Percentiles rank a stretch among this genome's conserved stretches.
Conservation (phyloP, 2,113 vertebrate genomes). For the Psettodes erumei region DNA sequence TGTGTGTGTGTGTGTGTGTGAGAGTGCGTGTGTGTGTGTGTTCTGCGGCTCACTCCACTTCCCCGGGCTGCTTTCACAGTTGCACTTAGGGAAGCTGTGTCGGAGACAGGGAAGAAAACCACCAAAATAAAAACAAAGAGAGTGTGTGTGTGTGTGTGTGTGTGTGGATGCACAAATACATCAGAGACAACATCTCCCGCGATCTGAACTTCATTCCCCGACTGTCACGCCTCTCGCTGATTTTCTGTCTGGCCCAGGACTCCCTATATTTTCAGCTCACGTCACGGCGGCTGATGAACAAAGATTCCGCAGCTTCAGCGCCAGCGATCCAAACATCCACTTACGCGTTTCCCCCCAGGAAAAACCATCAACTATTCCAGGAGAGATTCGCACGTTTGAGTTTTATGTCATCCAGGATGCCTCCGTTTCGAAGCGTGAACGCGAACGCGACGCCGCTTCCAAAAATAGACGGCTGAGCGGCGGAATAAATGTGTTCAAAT, state of each 20-base stretch:
- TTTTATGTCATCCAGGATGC: not conserved
- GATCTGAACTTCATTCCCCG: slow-evolving; percentile 33
- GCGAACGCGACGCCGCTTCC: not conserved
- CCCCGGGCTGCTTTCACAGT: slow-evolving; percentile 25
- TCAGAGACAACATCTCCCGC: slow-evolving; percentile 23
- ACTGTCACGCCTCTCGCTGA: slow-evolving; percentile 23
- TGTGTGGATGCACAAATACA: not conserved
- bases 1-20: not conserved
- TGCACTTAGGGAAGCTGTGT: slow-evolving; percentile 14
- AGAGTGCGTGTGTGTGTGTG: slow-evolving; percentile 5
- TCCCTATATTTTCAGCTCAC: not conserved
- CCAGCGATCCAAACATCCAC: not conserved
- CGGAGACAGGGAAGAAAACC: slow-evolving; percentile 4
- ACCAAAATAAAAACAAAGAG: slow-evolving; percentile 12
- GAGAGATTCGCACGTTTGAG: not conserved
- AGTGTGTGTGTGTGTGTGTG: not conserved
- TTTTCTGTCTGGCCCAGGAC: slow-evolving; percentile 23
- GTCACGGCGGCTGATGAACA: not conserved
- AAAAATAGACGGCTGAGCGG: not conserved
- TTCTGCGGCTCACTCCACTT: not conserved
- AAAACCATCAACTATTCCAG: slow-evolving; percentile 3
- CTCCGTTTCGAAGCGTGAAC: not conserved
- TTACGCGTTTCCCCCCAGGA: not conserved
- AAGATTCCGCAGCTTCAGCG: slow-evolving; percentile 1
- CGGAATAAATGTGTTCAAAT: not conserved